Base-by-base conservation (phyloP, 2,113 vertebrate genomes). In the Grantiella picta region DNA sequence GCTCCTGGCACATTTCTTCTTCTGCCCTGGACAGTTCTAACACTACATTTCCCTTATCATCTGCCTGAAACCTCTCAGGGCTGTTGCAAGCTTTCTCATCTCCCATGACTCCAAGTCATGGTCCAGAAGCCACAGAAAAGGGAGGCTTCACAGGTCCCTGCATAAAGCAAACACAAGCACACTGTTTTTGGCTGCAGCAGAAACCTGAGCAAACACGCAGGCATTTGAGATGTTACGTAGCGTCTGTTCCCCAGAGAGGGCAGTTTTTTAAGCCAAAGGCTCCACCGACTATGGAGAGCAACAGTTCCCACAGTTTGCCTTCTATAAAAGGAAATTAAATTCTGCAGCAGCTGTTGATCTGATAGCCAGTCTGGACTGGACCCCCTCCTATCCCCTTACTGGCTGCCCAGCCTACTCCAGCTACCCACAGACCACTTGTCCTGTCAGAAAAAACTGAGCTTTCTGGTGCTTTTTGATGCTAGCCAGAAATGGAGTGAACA, bases 251-350 rank as follows among this genome's bases (percentile, higher is more conserved):
- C 80, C 12, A 6, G 71, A 77, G 91, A 92, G 42, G 11, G 86
- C 68, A 45, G 45, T 15, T 77, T 59, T 90, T 85, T 81, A 86
- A 59, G 36, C 50, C 11, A 8, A 63, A 84, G 77, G 33, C 73
- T 89, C 38, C 27, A 5, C 36, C 9, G 76, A 75, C 86, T 27
- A 8, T 60, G 29, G 53, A 77, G 61, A 72, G 44, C 68, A 54
- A 21, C 18, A 15, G 50, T 95, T 96, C 96, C 84, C 96, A 96
- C 27, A 29, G 71, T 75, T 66, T 88, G 53, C 72, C 15, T 89
- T 82, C 96, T 96, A 89, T 94, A 96, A 94, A 96, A 92, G 79
- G 95, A 82, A 91, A 91, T 65, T 40, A 54, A 94, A 76, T 61
- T 89, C 84, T 88, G 61, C 63, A 88, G 82, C 93, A 92, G 84